Evolutionary conservation across 2,797 vertebrate species (phyloP).

Genomic region (Scomberomorus guttatus): DNA sequence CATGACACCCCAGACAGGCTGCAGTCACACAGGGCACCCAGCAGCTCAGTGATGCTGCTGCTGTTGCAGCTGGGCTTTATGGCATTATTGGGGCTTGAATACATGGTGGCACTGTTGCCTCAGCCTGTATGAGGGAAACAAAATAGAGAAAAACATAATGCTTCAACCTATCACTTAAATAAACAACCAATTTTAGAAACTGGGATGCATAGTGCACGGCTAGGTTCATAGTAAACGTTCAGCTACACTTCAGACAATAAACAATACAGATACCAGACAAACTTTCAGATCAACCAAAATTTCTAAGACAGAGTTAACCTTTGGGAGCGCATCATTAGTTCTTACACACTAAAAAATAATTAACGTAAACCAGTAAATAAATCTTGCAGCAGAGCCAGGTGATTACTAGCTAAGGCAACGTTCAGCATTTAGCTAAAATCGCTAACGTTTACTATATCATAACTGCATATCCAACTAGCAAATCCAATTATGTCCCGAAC

Average conservation of each 20-base stretch:
- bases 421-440: constrained; percentile 18
- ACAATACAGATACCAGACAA: background rate
- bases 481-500: rapidly evolving
- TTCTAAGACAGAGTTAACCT: background rate
- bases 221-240: background rate
- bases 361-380: background rate
- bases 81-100: constrained; percentile 19
- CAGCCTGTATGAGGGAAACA: constrained; percentile 38
- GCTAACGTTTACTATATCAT: background rate
- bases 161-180: no score
- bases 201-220: background rate
- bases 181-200: background rate
- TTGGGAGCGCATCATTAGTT: background rate
- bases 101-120: constrained; percentile 65
- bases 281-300: background rate
- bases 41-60: constrained; percentile 91
- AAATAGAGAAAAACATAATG: no score
- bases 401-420: constrained; percentile 9
- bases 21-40: constrained; percentile 90
- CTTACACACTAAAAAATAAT: background rate
- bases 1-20: constrained; percentile 89
- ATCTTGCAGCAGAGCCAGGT: background rate
- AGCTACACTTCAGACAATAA: background rate
- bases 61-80: constrained; percentile 58
- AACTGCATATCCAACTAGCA: background rate